These are phyloP conservation scores for Psilopogon haemacephalus DNA, from an alignment of 2,113 vertebrate species.

Conservation along the genomic window DNA sequence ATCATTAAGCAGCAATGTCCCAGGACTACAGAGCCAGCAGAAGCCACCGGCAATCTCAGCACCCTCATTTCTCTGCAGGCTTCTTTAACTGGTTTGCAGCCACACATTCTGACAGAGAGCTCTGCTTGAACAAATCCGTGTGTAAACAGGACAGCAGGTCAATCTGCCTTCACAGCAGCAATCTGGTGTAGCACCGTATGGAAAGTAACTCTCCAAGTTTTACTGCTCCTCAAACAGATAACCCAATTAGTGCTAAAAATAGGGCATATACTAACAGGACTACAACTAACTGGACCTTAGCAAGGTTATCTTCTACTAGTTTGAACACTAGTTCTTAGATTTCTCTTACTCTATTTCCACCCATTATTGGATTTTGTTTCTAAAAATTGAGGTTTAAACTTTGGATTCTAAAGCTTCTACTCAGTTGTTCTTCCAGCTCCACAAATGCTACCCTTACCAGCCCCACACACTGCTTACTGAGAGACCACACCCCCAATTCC, in stretches of 20 bases:
- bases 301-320: not conserved
- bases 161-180: not conserved
- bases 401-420: not conserved
- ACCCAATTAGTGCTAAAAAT: not conserved
- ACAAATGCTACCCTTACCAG: not conserved
- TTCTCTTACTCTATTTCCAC: not conserved
- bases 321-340: not conserved
- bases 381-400: not conserved
- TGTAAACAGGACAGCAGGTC: not conserved
- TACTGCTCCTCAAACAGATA: not conserved
- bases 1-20: not conserved
- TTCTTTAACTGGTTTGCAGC: not conserved
- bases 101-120: accelerated
- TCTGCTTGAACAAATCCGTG: not conserved
- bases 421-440: not conserved
- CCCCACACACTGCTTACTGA: not conserved
- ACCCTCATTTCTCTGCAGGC: not conserved
- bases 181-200: accelerated
- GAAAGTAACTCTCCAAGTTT: not conserved
- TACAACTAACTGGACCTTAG: not conserved
- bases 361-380: not conserved
- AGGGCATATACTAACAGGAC: not conserved
- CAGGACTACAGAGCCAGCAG: not conserved
- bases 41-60: not conserved
- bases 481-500: not conserved